A percentile compares a stretch with the other conserved stretches of the same genome.
phyloP scores from a whole-genome alignment of 2,888 invertebrate species.

The Apodemia hepburni region DNA sequence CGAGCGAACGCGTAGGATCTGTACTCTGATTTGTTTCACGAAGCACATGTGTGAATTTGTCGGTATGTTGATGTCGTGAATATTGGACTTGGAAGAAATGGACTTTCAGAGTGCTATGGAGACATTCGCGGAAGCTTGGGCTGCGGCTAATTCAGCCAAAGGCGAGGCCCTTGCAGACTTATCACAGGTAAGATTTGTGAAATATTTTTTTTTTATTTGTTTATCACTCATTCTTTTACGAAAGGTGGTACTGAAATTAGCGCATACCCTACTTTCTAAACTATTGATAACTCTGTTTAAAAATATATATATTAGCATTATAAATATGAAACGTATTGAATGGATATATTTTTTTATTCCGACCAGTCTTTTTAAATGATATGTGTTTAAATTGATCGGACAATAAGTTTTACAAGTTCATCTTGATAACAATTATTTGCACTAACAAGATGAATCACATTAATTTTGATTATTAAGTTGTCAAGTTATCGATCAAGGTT shows the following conservation, averaged over 20 bases:
- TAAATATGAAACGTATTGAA: not conserved
- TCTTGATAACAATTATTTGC: conserved; percentile 48
- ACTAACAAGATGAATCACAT: conserved; percentile 44
- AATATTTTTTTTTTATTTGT: conserved; percentile 1
- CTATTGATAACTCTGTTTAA: not conserved
- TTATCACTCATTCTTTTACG: not conserved
- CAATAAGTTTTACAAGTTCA: conserved; percentile 45
- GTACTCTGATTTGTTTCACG: conserved; percentile 28
- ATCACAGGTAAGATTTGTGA: conserved; percentile 81
- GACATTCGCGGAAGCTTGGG: conserved; percentile 98
- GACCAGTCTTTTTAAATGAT: conserved; percentile 5
- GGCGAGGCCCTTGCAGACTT: conserved; percentile 80
- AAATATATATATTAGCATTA: not conserved
- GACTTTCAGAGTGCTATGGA: conserved; percentile 99
- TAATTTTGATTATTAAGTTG: conserved; percentile 38
- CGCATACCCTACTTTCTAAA: not conserved
- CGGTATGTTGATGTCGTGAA: conserved; percentile 77
- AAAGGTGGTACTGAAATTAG: not conserved
- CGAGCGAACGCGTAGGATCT: conserved; percentile 42
- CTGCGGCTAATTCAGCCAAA: conserved; percentile 89
- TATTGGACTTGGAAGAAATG: conserved; percentile 79
- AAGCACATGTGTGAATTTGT: conserved; percentile 62
- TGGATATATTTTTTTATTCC: not conserved
- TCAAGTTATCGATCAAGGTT: conserved; percentile 38
- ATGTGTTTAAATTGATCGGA: conserved; percentile 38